Conservation (phyloP, 2,113 vertebrate genomes). For the Tiliqua scincoides region DNA sequence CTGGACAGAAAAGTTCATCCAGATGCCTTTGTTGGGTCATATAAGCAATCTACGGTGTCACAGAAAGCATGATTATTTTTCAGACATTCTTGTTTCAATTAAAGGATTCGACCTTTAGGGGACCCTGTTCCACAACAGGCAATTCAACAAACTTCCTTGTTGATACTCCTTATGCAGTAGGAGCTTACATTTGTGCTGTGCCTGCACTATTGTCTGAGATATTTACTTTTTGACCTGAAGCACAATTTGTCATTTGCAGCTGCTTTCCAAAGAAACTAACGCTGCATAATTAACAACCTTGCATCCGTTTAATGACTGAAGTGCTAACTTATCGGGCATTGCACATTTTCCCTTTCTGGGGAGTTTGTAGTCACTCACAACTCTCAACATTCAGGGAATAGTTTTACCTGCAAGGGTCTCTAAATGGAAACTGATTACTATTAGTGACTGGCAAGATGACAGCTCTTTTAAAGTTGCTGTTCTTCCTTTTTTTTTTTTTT, state of each 20-base stretch:
- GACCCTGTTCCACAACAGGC: background rate
- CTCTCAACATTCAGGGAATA: background rate
- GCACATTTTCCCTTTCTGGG: conserved; percentile 21
- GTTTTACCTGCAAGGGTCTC: background rate
- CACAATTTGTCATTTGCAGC: conserved; percentile 46
- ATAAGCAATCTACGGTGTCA: background rate
- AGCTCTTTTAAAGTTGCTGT: background rate
- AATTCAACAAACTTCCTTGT: conserved; percentile 26
- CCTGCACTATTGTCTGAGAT: background rate
- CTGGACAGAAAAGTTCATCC: conserved; percentile 6
- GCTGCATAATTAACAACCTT: conserved; percentile 55
- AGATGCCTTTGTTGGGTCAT: background rate
- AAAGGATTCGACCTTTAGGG: conserved; percentile 2
- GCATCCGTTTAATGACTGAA: conserved; percentile 28
- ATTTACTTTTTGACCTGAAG: conserved; percentile 55
- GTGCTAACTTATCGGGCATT: conserved; percentile 15
- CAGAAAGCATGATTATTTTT: conserved; percentile 8
- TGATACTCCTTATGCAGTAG: background rate
- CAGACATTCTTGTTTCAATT: background rate
- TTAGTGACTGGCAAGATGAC: background rate
- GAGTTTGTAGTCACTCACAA: conserved; percentile 27
- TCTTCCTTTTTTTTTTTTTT: background rate
- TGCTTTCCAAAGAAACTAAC: conserved; percentile 41
- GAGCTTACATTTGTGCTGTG: conserved; percentile 13
- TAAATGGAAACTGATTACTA: background rate